A percentile compares a stretch with the other conserved stretches of the same genome.
Conservation (phyloP, 2,113 vertebrate species). For the Morone chrysops region DNA sequence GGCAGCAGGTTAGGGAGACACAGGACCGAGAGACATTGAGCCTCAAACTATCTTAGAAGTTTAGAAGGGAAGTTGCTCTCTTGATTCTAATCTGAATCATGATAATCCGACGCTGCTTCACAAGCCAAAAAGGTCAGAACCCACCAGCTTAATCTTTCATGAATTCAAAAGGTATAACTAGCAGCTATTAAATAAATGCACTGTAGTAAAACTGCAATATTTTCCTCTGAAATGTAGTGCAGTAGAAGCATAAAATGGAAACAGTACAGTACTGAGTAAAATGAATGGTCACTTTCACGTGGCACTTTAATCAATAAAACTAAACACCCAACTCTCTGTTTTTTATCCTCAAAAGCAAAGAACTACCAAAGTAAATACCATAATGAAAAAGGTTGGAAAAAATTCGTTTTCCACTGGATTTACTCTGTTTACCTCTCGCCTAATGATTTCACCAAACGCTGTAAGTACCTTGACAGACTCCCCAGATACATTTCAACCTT, state of each 20-base stretch:
- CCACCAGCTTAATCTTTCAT: too few species aligned
- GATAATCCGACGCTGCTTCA: background rate
- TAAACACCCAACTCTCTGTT: slow-evolving; percentile 3
- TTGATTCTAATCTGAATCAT: background rate
- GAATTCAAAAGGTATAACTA: background rate
- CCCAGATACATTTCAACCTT: slow-evolving; percentile 24
- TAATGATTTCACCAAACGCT: slow-evolving; percentile 67
- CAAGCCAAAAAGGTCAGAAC: background rate
- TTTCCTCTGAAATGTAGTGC: background rate
- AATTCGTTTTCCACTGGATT: slow-evolving; percentile 54
- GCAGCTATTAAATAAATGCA: background rate
- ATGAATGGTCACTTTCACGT: background rate
- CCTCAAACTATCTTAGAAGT: background rate
- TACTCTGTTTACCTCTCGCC: slow-evolving; percentile 39
- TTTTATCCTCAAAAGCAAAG: slow-evolving; percentile 35
- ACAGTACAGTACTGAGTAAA: slow-evolving; percentile 1
- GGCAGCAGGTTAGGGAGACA: too few species aligned
- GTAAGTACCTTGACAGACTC: slow-evolving; percentile 39
- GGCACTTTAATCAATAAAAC: slow-evolving; percentile 23
- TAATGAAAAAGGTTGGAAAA: slow-evolving; percentile 42
- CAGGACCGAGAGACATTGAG: too few species aligned
- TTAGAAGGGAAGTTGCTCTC: background rate
- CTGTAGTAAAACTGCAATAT: background rate
- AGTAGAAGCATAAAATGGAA: background rate
- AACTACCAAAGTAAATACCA: slow-evolving; percentile 41